Percentiles rank a stretch among this genome's conserved stretches.
Conservation (phyloP, 1,140 invertebrate genomes). For the Rhyzopertha dominica region DNA sequence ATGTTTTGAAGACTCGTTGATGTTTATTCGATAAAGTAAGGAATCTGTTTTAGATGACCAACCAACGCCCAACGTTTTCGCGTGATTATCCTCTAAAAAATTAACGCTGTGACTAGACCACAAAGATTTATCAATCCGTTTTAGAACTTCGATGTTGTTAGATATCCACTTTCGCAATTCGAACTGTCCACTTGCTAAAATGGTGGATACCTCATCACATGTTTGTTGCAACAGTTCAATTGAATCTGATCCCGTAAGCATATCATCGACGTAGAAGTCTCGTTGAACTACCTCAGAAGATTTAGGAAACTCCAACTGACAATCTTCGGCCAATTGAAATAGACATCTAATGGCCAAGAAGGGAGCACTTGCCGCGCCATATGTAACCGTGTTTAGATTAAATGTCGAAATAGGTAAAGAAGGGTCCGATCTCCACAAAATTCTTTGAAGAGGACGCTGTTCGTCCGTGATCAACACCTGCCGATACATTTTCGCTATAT, state of each 20-base stretch:
- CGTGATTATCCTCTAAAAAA: conserved; percentile 7
- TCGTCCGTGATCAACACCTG: conserved; percentile 34
- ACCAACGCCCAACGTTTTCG: conserved; percentile 40
- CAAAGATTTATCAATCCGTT: neutral
- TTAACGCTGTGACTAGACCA: neutral
- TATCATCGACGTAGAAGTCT: conserved; percentile 49
- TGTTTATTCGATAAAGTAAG: conserved; percentile 31
- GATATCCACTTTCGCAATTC: conserved; percentile 25
- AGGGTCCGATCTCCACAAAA: conserved; percentile 38
- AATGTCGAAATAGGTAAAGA: neutral
- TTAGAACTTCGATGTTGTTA: conserved; percentile 20
- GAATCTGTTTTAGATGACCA: conserved; percentile 35
- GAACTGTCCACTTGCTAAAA: conserved; percentile 23
- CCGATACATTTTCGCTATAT: conserved; percentile 43
- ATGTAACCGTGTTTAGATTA: conserved; percentile 29
- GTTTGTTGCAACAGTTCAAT: conserved; percentile 24
- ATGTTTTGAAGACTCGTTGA: conserved; percentile 5
- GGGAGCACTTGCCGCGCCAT: conserved; percentile 27
- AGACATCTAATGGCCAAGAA: conserved; percentile 24
- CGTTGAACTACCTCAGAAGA: conserved; percentile 27
- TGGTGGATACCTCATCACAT: conserved; percentile 22
- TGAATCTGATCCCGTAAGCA: conserved; percentile 38
- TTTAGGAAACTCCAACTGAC: conserved; percentile 33
- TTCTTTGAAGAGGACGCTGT: conserved; percentile 39
- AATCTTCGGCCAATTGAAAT: conserved; percentile 4